A percentile compares a stretch with the other conserved stretches of the same genome.
These are phyloP conservation scores for Nycticorax nycticorax DNA, from an alignment of 2,113 vertebrate genomes.

Conservation along the genomic window DNA sequence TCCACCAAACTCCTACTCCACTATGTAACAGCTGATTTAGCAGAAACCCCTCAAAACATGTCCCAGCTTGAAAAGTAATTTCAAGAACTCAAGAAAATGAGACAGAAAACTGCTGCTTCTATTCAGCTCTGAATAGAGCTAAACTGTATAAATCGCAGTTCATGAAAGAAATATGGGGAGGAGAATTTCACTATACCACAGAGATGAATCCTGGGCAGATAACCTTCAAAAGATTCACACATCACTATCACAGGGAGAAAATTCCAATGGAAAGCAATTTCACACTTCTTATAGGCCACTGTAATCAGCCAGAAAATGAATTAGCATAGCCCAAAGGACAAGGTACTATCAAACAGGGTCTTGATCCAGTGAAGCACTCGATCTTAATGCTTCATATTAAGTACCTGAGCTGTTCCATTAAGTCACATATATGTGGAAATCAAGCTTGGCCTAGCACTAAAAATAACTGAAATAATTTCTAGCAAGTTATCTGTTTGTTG, in stretches of 20 bases:
- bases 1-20: neutral
- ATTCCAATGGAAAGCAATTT: constrained; percentile 42
- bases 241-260: neutral
- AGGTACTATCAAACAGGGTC: neutral
- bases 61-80: constrained; percentile 4
- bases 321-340: neutral
- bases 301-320: constrained; percentile 29
- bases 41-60: neutral
- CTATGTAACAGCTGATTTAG: neutral
- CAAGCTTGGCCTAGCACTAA: neutral
- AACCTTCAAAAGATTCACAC: constrained; percentile 25
- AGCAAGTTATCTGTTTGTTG: neutral
- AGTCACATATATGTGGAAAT: neutral
- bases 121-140: constrained; percentile 5
- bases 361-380: constrained; percentile 22
- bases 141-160: constrained; percentile 14
- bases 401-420: neutral
- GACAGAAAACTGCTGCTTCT: neutral
- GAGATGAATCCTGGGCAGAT: constrained; percentile 9
- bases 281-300: neutral
- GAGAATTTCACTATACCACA: neutral
- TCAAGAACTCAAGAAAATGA: constrained; percentile 3
- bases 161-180: constrained; percentile 29
- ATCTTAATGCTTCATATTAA: neutral
- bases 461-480: neutral